These are phyloP conservation scores for Drosophila colorata DNA, from an alignment of 2,888 invertebrate species.

Conservation along the genomic window DNA sequence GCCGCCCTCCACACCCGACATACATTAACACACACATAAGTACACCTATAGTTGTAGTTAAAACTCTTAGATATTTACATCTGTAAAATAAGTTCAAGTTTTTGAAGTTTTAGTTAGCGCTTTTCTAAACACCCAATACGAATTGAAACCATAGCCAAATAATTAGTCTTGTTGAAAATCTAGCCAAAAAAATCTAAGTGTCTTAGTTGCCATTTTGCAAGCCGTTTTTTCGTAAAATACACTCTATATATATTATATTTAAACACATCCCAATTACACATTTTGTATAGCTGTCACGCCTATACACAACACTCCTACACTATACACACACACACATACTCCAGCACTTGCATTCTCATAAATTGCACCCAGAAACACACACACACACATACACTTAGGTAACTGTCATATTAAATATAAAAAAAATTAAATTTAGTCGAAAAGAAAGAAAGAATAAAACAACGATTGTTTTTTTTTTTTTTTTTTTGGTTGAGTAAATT, in stretches of 20 bases:
- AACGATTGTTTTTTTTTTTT: conserved; percentile 5
- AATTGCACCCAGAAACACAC: conserved; percentile 53
- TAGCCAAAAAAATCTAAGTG: conserved; percentile 62
- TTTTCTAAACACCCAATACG: conserved; percentile 53
- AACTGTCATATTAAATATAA: conserved; percentile 5
- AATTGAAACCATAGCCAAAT: conserved; percentile 42
- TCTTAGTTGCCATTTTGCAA: conserved; percentile 75
- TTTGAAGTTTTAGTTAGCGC: conserved; percentile 71
- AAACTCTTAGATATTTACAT: conserved; percentile 42
- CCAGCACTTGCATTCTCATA: conserved; percentile 68
- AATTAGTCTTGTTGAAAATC: conserved; percentile 54
- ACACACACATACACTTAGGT: conserved; percentile 20
- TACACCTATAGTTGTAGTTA: conserved; percentile 61
- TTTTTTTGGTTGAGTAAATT: neutral
- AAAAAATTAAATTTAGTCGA: conserved; percentile 1
- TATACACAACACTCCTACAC: conserved; percentile 27
- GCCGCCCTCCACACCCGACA: conserved; percentile 49
- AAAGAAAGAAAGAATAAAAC: neutral
- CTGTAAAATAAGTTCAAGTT: conserved; percentile 66
- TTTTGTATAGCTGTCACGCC: conserved; percentile 55
- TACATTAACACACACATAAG: conserved; percentile 12
- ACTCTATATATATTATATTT: conserved; percentile 33
- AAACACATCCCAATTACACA: conserved; percentile 27
- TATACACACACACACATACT: conserved; percentile 19
- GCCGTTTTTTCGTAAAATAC: conserved; percentile 53